A percentile compares a stretch with the other conserved stretches of the same genome.
Evolutionary conservation across 1,140 invertebrate genomes (phyloP).

Genomic region (Pseudomyrmex flavicornis): DNA sequence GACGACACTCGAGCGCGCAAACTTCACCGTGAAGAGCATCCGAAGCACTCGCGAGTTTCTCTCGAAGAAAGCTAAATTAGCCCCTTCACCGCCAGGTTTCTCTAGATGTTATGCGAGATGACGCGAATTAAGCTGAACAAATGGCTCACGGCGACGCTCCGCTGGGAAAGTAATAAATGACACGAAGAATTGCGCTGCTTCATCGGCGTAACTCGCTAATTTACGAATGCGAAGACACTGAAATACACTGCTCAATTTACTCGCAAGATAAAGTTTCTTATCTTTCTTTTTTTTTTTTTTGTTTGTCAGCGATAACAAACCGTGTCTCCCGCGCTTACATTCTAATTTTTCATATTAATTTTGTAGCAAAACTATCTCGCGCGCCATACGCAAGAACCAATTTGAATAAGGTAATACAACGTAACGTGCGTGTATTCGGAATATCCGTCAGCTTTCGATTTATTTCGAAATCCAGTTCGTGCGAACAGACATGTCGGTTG

Average conservation of each 20-base stretch:
- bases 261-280: neutral
- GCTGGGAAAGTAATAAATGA: constrained; percentile 35
- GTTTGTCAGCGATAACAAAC: neutral
- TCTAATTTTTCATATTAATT: neutral
- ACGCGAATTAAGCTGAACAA: constrained; percentile 46
- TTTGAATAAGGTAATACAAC: neutral
- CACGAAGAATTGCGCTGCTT: constrained; percentile 36
- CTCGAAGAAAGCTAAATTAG: constrained; percentile 57
- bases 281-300: neutral
- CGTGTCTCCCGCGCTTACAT: neutral
- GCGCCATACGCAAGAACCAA: too few relatives aligned
- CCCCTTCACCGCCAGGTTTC: constrained; percentile 19
- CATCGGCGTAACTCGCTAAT: constrained; percentile 24
- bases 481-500: neutral
- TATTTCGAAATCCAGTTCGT: neutral
- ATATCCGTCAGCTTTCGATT: constrained; percentile 11
- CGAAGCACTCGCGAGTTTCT: neutral
- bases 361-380: neutral
- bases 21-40: constrained; percentile 23
- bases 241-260: neutral
- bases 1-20: constrained; percentile 21
- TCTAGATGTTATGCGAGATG: constrained; percentile 33
- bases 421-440: neutral
- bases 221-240: neutral
- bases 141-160: constrained; percentile 21